Evolutionary conservation across 2,888 invertebrate species (phyloP).

Genomic region (Falcaria lacertinaria): DNA sequence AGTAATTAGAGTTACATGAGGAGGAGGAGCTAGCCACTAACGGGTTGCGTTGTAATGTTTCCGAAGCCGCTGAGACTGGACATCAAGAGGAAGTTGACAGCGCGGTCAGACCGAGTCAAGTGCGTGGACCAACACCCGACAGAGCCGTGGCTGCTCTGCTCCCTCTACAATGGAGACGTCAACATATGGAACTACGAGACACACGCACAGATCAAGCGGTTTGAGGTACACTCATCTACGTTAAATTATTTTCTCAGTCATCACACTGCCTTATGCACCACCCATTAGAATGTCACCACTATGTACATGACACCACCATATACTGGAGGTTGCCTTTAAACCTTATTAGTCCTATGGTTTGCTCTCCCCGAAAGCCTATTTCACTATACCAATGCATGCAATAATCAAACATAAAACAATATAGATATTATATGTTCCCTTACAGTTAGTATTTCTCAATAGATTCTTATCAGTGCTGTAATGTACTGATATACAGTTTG

Average conservation of each 20-base stretch:
- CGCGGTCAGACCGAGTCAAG: slow-evolving; percentile 98
- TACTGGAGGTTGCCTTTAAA: too few species aligned
- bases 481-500: too few species aligned
- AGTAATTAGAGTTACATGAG: slow-evolving; percentile 27
- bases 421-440: too few species aligned
- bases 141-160: slow-evolving; percentile 99
- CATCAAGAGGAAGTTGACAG: slow-evolving; percentile 98
- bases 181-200: slow-evolving; percentile 99
- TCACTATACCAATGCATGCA: slow-evolving; percentile 1
- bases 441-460: too few species aligned
- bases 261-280: too few species aligned
- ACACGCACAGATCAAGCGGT: slow-evolving; percentile 90
- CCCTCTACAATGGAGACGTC: slow-evolving; percentile 98
- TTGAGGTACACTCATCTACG: slow-evolving; percentile 81
- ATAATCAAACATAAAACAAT: too few species aligned
- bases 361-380: neutral
- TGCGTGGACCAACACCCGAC: slow-evolving; percentile 98
- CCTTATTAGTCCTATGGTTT: too few species aligned
- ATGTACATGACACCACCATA: too few species aligned
- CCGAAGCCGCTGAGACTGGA: slow-evolving; percentile 95
- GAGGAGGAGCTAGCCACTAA: slow-evolving; percentile 18
- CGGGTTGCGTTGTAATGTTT: slow-evolving; percentile 42
- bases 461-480: too few species aligned
- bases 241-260: too few species aligned
- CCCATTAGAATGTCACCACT: too few species aligned